A percentile compares a stretch with the other conserved stretches of the same genome.
These are phyloP conservation scores for Pocillopora meandrina DNA, from an alignment of 92 coral and sea anemone species.

Conservation along the genomic window DNA sequence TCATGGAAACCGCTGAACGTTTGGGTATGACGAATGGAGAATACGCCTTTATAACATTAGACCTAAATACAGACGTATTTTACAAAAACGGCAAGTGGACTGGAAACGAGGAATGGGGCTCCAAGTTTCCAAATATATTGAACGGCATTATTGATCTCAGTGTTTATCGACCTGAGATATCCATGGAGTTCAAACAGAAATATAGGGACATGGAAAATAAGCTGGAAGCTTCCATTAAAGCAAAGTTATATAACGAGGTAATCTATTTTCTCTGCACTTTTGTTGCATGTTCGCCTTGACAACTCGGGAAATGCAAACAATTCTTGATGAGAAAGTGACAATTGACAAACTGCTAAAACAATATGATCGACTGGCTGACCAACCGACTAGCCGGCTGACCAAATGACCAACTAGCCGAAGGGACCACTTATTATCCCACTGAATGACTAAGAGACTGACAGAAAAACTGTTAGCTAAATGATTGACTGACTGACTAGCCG, in stretches of 20 bases:
- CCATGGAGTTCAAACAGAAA: slow-evolving; percentile 52
- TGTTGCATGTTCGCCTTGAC: background rate
- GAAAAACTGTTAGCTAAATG: background rate
- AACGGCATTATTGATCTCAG: slow-evolving; percentile 82
- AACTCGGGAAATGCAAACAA: too few species aligned
- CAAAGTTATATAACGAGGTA: slow-evolving; percentile 38
- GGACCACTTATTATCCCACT: background rate
- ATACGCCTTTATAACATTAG: slow-evolving; percentile 76
- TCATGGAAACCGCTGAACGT: slow-evolving; percentile 61
- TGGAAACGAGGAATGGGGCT: slow-evolving; percentile 69
- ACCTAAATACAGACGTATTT: slow-evolving; percentile 79
- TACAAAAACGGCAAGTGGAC: slow-evolving; percentile 67
- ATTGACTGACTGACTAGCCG: background rate
- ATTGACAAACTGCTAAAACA: background rate
- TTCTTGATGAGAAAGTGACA: too few species aligned
- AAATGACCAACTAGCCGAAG: background rate
- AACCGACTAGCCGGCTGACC: background rate
- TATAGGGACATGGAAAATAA: slow-evolving; percentile 36
- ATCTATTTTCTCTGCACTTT: background rate
- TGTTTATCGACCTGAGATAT: slow-evolving; percentile 65
- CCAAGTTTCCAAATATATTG: slow-evolving; percentile 53
- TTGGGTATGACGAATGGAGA: slow-evolving; percentile 75
- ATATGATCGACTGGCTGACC: background rate
- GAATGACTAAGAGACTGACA: background rate
- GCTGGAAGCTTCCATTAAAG: slow-evolving; percentile 37